Evolutionary conservation across 92 coral and sea anemone species (phyloP).

Genomic region (Palythoa grandis): DNA sequence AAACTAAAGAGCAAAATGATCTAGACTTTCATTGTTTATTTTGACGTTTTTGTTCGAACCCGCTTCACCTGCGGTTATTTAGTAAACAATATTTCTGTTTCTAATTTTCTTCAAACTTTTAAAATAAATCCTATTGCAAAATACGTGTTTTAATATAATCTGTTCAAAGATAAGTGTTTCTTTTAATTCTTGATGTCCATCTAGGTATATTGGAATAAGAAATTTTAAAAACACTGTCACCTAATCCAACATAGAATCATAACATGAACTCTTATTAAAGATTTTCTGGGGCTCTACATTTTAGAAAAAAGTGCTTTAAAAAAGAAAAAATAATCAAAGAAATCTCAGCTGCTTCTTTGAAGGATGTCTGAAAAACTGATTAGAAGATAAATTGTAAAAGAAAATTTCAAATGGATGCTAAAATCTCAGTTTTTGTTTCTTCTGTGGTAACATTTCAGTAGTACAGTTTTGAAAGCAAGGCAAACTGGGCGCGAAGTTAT

Average conservation of each 20-base stretch:
- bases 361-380: not conserved
- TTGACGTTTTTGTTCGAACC: not conserved
- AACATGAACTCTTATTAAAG: too few species aligned
- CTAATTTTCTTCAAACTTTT: not conserved
- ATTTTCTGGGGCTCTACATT: not conserved
- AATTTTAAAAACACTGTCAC: too few species aligned
- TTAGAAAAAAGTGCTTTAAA: not conserved
- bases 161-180: not conserved
- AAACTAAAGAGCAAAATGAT: not conserved
- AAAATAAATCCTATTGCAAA: not conserved
- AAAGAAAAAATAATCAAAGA: not conserved
- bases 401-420: not conserved
- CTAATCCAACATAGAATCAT: too few species aligned
- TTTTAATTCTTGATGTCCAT: not conserved
- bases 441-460: not conserved
- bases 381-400: not conserved
- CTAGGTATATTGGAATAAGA: not conserved
- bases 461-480: not conserved
- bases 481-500: not conserved
- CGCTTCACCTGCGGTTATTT: slow-evolving; percentile 30
- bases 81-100: not conserved
- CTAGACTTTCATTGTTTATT: not conserved
- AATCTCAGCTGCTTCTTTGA: not conserved
- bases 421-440: not conserved
- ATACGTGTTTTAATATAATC: too few species aligned